Conservation (phyloP, 2,113 vertebrate genomes). For the Saguinus imperator region DNA sequence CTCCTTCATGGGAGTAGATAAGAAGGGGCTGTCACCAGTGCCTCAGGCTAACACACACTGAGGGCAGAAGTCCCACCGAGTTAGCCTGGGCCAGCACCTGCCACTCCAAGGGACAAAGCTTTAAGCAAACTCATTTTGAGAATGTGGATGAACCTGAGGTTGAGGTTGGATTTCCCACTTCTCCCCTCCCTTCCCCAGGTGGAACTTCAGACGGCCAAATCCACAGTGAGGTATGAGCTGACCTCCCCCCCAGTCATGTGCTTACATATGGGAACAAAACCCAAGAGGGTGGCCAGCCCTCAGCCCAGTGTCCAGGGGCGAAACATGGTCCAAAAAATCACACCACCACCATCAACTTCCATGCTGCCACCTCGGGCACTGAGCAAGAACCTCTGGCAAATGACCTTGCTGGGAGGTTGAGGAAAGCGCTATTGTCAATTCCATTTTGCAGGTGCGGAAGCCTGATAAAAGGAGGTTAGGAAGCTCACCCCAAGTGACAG, state of each 20-base stretch:
- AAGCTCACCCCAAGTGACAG: neutral
- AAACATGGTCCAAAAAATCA: neutral
- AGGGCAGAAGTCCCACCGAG: neutral
- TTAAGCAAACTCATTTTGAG: neutral
- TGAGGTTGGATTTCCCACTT: neutral
- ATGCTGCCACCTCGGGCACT: too few relatives aligned
- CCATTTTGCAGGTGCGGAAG: neutral
- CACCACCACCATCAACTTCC: too few relatives aligned
- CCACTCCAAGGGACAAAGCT: neutral
- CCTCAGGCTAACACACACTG: neutral
- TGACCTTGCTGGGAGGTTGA: neutral
- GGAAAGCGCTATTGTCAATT: neutral
- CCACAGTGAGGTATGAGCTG: neutral
- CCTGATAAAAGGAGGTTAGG: neutral
- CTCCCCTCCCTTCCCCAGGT: too few relatives aligned
- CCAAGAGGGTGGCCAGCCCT: too few relatives aligned
- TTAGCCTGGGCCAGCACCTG: too few relatives aligned
- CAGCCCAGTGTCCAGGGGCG: rapidly evolving
- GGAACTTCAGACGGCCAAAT: neutral
- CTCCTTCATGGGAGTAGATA: too few relatives aligned
- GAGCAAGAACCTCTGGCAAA: neutral
- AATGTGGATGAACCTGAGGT: neutral
- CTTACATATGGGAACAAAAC: neutral
- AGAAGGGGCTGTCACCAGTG: neutral
- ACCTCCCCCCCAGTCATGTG: neutral